A percentile compares a stretch with the other conserved stretches of the same genome.
These are phyloP conservation scores for Colistium nudipinnis DNA, from an alignment of 2,113 vertebrate genomes.

Conservation along the genomic window DNA sequence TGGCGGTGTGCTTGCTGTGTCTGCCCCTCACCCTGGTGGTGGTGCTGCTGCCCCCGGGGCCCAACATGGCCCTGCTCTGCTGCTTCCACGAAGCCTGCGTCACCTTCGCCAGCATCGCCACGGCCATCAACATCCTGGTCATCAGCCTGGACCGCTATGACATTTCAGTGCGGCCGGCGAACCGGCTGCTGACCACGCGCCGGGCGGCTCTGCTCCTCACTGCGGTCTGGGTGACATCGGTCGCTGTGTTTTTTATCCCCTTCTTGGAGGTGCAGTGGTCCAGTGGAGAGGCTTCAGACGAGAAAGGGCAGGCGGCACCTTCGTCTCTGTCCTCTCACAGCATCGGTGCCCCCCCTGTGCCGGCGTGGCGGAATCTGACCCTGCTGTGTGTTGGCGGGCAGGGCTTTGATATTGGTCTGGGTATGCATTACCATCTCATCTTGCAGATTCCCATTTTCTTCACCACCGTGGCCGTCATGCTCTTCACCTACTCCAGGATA, in stretches of 20 bases:
- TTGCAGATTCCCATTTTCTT: conserved; percentile 87
- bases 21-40: conserved; percentile 81
- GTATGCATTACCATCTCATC: conserved; percentile 79
- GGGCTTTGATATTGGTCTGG: conserved; percentile 70
- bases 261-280: conserved; percentile 83
- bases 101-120: conserved; percentile 84
- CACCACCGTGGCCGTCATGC: conserved; percentile 80
- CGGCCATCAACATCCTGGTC: conserved; percentile 83
- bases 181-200: conserved; percentile 80
- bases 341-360: conserved; percentile 26
- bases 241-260: conserved; percentile 83
- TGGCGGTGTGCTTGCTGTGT: conserved; percentile 84
- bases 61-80: conserved; percentile 80
- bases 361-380: conserved; percentile 77
- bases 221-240: conserved; percentile 81
- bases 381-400: conserved; percentile 79
- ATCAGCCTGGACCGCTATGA: conserved; percentile 85
- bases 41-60: conserved; percentile 80
- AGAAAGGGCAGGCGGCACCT: conserved; percentile 25
- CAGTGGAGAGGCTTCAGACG: conserved; percentile 37
- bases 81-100: conserved; percentile 86
- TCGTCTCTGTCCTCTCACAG: conserved; percentile 22
- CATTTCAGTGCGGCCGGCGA: conserved; percentile 84
- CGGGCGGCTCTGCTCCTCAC: conserved; percentile 77
- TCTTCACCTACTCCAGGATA: conserved; percentile 84